Base-by-base conservation (phyloP, 2,888 invertebrate species). In the Oscheius sp. region DNA sequence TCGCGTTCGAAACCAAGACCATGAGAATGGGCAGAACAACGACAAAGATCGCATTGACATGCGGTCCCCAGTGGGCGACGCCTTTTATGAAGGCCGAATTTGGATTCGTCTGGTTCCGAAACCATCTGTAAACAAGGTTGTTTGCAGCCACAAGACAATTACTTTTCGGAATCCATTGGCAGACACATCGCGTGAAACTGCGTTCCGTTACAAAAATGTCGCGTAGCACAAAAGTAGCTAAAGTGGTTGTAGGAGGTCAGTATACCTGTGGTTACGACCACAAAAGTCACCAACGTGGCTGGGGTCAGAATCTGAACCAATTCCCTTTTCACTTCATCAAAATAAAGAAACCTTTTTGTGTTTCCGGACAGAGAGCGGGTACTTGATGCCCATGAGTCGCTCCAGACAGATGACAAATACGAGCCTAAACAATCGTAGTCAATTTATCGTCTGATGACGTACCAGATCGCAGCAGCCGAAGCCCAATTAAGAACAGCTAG, bases 391-490 rank as follows among this genome's bases (percentile, higher is more conserved):
- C 55, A 87, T 83, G 32, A 87, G 76, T 48, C 87, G 70, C 68
- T 87, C 87, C 9, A 87, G 62, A 65, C 87, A 87, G 53, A 87
- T 85, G 33, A 85, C 81, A 62, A 87, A 76, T 10, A 86, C 79
- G 33, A 87, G 77, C 86, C 86, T 86, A 74, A 76, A 85, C 71
- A 70, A 70, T 66, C 32, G 53, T 5, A 35, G 53, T 13, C 7
- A 4, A 66, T 51, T 33, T 59, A 60, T 51, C 35, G 48, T 13
- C 37, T 58, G 63, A 13, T n/a, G 21, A 70, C 74, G 70, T 58
- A 85, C 87, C 88, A 88, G 51, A 86, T 87, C 47, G 88, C 84
- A 4, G 80, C 82, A 5, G 88, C 87, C 33, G 85, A 84, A 32
- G 85, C 82, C 87, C 87, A 88, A 74, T 88, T 88, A 48, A 85